These are phyloP conservation scores for Drosophila teissieri DNA, from an alignment of 1,140 invertebrate genomes.

Conservation along the genomic window DNA sequence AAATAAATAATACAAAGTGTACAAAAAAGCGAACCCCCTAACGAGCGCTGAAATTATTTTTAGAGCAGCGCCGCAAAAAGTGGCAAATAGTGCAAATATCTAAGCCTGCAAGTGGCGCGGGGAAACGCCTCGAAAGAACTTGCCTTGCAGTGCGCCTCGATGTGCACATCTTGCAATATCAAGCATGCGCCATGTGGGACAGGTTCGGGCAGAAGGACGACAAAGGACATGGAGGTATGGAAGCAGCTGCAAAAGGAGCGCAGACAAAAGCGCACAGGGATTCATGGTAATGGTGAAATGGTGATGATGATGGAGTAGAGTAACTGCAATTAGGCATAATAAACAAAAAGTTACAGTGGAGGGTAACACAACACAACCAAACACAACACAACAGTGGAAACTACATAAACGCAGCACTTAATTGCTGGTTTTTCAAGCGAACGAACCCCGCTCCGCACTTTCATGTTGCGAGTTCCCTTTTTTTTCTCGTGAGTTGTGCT, in stretches of 20 bases:
- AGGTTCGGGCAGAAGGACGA: conserved; percentile 19
- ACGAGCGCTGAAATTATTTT: conserved; percentile 41
- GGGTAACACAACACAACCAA: conserved; percentile 1
- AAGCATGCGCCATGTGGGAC: conserved; percentile 66
- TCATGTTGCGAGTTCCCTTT: conserved; percentile 41
- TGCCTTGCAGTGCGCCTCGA: neutral
- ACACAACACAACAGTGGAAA: neutral
- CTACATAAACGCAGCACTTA: conserved; percentile 73
- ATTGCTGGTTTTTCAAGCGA: conserved; percentile 79
- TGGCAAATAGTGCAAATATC: conserved; percentile 66
- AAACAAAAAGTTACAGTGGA: conserved; percentile 77
- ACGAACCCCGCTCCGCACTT: conserved; percentile 49
- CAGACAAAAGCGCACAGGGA: conserved; percentile 66
- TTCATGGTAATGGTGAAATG: conserved; percentile 14
- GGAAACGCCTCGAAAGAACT: conserved; percentile 51
- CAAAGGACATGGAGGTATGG: conserved; percentile 62
- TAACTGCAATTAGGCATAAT: conserved; percentile 83
- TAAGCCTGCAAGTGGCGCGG: conserved; percentile 57
- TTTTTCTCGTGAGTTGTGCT: neutral
- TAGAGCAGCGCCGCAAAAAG: conserved; percentile 55
- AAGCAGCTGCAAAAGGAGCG: conserved; percentile 73
- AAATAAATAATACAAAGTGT: neutral
- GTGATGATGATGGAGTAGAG: conserved; percentile 64
- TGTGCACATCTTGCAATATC: conserved; percentile 33
- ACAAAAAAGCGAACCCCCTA: conserved; percentile 11